A percentile compares a stretch with the other conserved stretches of the same genome.
phyloP scores from a whole-genome alignment of 2,797 vertebrate genomes.

The Lutjanus argentimaculatus region DNA sequence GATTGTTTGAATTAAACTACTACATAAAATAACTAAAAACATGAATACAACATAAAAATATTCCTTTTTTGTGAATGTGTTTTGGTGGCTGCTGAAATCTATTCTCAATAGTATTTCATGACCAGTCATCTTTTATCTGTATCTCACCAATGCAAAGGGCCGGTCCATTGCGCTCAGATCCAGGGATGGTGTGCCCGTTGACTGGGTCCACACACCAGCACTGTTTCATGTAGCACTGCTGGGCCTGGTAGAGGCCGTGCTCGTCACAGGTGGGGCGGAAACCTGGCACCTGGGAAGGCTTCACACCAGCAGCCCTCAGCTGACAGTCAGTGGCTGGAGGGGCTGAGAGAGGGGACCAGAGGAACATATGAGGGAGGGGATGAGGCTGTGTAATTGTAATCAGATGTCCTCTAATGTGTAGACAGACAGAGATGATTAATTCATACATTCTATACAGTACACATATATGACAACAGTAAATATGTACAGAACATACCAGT shows the following conservation, averaged over 20 bases:
- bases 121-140: neutral
- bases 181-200: constrained; percentile 81
- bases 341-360: constrained; percentile 43
- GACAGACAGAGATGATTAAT: neutral
- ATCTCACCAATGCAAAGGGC: constrained; percentile 51
- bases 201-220: constrained; percentile 93
- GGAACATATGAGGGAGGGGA: neutral
- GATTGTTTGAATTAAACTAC: constrained; percentile 4
- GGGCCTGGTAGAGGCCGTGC: constrained; percentile 85
- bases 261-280: constrained; percentile 89
- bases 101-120: neutral
- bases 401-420: neutral
- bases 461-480: neutral
- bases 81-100: neutral
- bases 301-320: constrained; percentile 74
- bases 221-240: constrained; percentile 85
- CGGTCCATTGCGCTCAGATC: constrained; percentile 39
- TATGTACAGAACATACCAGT: constrained; percentile 34
- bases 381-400: neutral
- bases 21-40: neutral
- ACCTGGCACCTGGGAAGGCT: constrained; percentile 9
- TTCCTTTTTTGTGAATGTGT: too few species aligned
- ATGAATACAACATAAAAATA: neutral
- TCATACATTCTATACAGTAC: neutral
- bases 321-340: constrained; percentile 85